Percentiles rank a stretch among this genome's conserved stretches.
Conservation (phyloP, 2,797 vertebrate genomes). For the Pangasius krempfi region DNA sequence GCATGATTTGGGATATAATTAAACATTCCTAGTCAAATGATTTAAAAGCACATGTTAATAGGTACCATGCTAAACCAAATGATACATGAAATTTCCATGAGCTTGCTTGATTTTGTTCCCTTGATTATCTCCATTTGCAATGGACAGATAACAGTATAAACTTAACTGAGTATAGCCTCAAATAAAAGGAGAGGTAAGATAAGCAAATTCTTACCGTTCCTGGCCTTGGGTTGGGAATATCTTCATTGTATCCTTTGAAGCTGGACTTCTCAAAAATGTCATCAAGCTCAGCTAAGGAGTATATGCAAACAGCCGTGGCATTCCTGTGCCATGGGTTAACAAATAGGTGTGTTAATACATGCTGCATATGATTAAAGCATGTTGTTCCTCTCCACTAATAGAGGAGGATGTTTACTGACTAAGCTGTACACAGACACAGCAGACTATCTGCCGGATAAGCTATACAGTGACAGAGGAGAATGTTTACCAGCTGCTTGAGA, state of each 20-base stretch:
- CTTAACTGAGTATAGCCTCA: neutral
- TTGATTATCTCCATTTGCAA: neutral
- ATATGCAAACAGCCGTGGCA: conserved; percentile 77
- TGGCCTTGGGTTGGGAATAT: conserved; percentile 71
- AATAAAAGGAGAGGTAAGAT: neutral
- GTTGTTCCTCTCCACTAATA: no score
- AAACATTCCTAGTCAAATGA: neutral
- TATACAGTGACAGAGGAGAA: neutral
- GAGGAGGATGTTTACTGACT: neutral
- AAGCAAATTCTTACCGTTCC: conserved; percentile 70
- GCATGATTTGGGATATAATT: neutral
- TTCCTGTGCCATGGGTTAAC: conserved; percentile 68
- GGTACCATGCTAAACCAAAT: neutral
- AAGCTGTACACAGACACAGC: neutral
- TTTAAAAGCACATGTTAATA: neutral
- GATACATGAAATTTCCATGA: neutral
- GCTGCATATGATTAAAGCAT: neutral
- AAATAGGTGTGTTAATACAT: conserved; percentile 9
- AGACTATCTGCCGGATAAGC: neutral
- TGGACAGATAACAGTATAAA: neutral
- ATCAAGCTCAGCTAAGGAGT: conserved; percentile 71
- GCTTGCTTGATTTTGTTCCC: neutral
- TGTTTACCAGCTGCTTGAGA: conserved; percentile 79
- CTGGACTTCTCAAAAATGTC: conserved; percentile 71
- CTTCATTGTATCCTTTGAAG: conserved; percentile 69